Conservation (phyloP, 1,140 invertebrate species). For the Micrasema minimum region DNA sequence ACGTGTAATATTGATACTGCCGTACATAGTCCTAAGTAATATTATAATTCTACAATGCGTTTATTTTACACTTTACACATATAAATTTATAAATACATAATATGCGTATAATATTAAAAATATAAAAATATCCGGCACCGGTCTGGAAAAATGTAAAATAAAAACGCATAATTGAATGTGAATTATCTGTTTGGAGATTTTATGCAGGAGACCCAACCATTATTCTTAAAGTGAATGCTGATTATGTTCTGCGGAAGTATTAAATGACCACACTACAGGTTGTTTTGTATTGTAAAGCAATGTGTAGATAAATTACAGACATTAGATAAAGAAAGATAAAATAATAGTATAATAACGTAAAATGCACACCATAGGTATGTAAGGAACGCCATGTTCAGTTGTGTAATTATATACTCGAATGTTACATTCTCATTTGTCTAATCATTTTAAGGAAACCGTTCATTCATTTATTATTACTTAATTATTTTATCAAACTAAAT, state of each 20-base stretch:
- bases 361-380: conserved; percentile 29
- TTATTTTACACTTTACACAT: conserved; percentile 39
- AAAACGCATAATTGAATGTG: conserved; percentile 20
- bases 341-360: no score
- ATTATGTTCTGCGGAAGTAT: no score
- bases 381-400: conserved; percentile 10
- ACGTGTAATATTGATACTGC: conserved; percentile 43
- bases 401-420: background rate
- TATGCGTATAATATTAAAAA: conserved; percentile 6
- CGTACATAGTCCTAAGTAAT: conserved; percentile 45
- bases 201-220: background rate
- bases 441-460: conserved; percentile 25
- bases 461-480: conserved; percentile 31
- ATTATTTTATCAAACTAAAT: conserved; percentile 4
- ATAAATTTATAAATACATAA: conserved; percentile 19
- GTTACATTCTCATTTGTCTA: conserved; percentile 22
- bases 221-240: no score
- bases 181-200: conserved; percentile 13
- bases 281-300: no score
- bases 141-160: conserved; percentile 13
- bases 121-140: conserved; percentile 9
- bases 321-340: no score
- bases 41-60: conserved; percentile 42
- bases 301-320: no score
- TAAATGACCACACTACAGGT: no score